Conservation (phyloP, 2,888 invertebrate species). For the Amblyteles armatorius region DNA sequence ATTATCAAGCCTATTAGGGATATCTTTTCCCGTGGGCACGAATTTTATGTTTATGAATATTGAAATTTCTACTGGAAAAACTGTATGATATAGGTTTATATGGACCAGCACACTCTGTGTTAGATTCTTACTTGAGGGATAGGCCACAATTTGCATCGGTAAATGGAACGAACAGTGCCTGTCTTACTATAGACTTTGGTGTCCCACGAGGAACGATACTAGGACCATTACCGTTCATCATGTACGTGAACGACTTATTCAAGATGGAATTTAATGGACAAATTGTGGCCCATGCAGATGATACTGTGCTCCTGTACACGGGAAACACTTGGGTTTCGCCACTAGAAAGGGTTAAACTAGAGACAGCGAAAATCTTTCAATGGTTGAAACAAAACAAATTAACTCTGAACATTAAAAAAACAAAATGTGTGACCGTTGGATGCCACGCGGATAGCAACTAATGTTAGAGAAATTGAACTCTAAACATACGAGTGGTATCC, state of each 20-base stretch:
- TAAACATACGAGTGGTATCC: too few relatives aligned
- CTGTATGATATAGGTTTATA: background rate
- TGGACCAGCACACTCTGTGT: background rate
- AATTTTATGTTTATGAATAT: too few relatives aligned
- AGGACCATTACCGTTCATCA: constrained; percentile 1
- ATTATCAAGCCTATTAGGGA: too few relatives aligned
- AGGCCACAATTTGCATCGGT: background rate
- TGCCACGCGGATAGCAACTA: background rate
- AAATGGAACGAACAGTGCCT: background rate
- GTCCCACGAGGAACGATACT: constrained; percentile 13
- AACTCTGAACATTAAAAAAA: background rate
- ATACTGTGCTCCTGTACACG: background rate
- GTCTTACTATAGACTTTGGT: background rate
- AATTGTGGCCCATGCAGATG: background rate
- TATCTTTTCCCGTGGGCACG: too few relatives aligned
- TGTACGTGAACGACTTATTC: constrained; percentile 16
- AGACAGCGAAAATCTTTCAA: background rate
- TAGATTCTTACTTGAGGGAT: background rate
- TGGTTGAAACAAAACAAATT: constrained; percentile 9
- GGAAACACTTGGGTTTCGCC: background rate
- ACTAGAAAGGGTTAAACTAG: background rate
- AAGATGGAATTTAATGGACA: background rate
- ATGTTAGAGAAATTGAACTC: background rate
- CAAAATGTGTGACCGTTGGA: background rate
- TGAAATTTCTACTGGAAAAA: constrained; percentile 4